Base-by-base conservation (phyloP, 2,888 invertebrate genomes). In the Agriopis marginaria region DNA sequence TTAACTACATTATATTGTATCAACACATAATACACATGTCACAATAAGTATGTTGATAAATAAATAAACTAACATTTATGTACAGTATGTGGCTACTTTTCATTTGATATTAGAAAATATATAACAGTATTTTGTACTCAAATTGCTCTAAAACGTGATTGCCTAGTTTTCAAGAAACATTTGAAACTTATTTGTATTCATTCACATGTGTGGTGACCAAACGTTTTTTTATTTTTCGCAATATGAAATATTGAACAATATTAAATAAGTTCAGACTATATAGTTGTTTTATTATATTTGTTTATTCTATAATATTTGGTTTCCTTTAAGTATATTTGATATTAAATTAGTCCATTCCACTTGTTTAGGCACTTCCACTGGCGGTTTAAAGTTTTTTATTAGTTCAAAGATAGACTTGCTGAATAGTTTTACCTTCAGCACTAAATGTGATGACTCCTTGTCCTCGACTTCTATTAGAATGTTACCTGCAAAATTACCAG, bases 161-260 rank as follows among this genome's bases (percentile, higher is more conserved):
- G 83, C 84, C 83, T 81, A 84, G 81, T 86, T 83, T 81, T 79
- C 82, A 86, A 83, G 82, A 79, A 82, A 84, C 14, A 23, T 44
- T 85, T 81, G 82, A 80, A 78, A 82, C 82, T 79, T 87, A 89
- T 92, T 90, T 90, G 88, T 87, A 86, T 77, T 59, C 47, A 82
- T 86, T 89, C 87, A 89, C 86, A 79, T 83, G 84, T 87, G 88
- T 88, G 88, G 87, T 89, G 90, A 90, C 91, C 88, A 89, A 88
- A 88, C 86, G 84, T 87, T 70, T 63, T 70, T 63, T 63, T 86
- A 86, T 87, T 91, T 89, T 89, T 88, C 86, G 88, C 88, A 86
- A 87, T 87, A 84, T 85, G 81, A 82, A 86, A 86, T 88, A 89
- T 88, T 84, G 81, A 87, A 86, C 74, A 83, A 87, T 86, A 90